These are phyloP conservation scores for Poecilia gillii DNA, from an alignment of 2,797 vertebrate species.

Conservation along the genomic window DNA sequence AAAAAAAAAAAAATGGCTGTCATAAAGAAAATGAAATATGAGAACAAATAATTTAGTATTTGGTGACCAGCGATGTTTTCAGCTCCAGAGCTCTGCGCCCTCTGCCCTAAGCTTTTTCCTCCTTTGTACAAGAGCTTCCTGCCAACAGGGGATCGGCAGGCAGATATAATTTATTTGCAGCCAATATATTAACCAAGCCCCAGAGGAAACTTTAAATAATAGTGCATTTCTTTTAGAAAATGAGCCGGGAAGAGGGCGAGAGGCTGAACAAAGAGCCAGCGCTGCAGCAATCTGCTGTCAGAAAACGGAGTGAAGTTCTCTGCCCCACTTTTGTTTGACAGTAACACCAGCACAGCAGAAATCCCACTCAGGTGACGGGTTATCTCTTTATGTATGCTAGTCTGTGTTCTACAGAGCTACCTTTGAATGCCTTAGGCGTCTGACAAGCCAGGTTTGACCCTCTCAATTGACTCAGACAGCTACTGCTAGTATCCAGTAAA, in stretches of 20 bases:
- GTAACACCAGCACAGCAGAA: constrained; percentile 63
- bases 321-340: constrained; percentile 12
- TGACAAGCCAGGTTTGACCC: constrained; percentile 43
- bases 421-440: constrained; percentile 41
- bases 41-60: constrained; percentile 49
- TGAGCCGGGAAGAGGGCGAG: neutral
- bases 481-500: constrained; percentile 22
- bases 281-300: neutral
- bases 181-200: constrained; percentile 18
- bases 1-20: constrained; percentile 41
- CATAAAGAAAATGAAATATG: constrained; percentile 25
- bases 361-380: constrained; percentile 45
- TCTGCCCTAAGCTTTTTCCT: constrained; percentile 54
- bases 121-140: constrained; percentile 51
- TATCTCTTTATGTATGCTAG: constrained; percentile 25
- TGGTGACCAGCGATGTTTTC: constrained; percentile 43
- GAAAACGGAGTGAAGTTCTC: constrained; percentile 8
- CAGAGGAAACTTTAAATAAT: constrained; percentile 17
- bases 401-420: constrained; percentile 25
- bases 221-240: constrained; percentile 20
- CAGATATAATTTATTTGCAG: constrained; percentile 10
- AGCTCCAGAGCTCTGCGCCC: constrained; percentile 14
- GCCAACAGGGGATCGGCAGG: constrained; percentile 28
- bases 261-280: neutral
- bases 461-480: constrained; percentile 12